These are phyloP conservation scores for Apeltes quadracus DNA, from an alignment of 2,113 vertebrate species.

Conservation along the genomic window DNA sequence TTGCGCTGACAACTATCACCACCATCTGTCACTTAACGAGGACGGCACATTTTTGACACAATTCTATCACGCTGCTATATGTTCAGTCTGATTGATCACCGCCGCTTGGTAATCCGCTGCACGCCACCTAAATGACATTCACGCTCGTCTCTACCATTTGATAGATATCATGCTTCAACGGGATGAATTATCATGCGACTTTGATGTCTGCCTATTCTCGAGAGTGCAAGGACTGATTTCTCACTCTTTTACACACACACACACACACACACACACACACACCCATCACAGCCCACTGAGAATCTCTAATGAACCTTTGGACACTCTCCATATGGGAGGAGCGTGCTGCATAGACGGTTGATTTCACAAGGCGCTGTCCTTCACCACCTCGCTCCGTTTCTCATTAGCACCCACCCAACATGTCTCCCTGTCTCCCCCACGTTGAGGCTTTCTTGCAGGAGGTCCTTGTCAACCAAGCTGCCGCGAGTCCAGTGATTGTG, in stretches of 20 bases:
- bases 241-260: background rate
- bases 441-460: background rate
- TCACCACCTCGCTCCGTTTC: background rate
- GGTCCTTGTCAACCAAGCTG: background rate
- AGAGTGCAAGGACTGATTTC: background rate
- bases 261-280: background rate
- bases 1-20: background rate
- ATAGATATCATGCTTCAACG: background rate
- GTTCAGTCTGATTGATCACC: background rate
- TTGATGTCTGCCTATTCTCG: background rate
- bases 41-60: background rate
- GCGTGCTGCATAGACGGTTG: background rate
- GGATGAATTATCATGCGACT: background rate
- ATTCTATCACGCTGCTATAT: background rate
- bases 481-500: background rate
- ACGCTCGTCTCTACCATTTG: background rate
- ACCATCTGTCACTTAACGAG: too few species aligned
- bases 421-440: background rate
- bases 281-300: background rate
- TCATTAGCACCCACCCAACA: background rate
- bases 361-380: background rate
- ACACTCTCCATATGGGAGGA: slow-evolving; percentile 3
- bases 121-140: background rate
- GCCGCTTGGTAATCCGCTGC: background rate
- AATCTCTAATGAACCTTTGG: slow-evolving; percentile 2